phyloP scores from a whole-genome alignment of 2,888 invertebrate species.

The Diplazon laetatorius region DNA sequence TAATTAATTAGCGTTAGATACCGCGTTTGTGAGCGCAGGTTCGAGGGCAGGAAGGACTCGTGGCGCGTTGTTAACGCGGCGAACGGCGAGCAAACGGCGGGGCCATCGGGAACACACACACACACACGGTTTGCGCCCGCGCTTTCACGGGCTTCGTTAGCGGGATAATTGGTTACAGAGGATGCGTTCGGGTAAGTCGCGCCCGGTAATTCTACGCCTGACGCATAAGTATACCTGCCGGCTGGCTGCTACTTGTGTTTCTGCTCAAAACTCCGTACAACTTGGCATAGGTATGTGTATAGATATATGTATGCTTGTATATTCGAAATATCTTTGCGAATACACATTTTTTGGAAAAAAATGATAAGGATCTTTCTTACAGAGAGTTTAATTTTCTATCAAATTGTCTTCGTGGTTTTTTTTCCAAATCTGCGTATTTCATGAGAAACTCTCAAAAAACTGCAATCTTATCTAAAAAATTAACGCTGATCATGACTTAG shows the following conservation, averaged over 20 bases:
- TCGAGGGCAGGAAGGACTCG: conserved; percentile 63
- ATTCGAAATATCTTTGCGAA: too few species aligned
- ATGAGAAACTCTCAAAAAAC: too few species aligned
- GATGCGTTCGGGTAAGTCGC: conserved; percentile 80
- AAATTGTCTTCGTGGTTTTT: too few species aligned
- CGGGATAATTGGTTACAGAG: conserved; percentile 82
- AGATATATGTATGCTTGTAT: background rate
- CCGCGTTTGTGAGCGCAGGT: conserved; percentile 49
- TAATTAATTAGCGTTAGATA: conserved; percentile 79
- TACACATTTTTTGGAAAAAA: too few species aligned
- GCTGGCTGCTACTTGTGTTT: conserved; percentile 45
- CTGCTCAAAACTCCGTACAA: conserved; percentile 51
- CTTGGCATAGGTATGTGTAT: background rate
- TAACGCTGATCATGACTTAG: too few species aligned
- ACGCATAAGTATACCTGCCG: conserved; percentile 68
- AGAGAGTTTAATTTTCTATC: too few species aligned
- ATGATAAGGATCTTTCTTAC: too few species aligned
- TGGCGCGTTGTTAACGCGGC: conserved; percentile 24
- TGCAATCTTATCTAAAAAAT: too few species aligned
- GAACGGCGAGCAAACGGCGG: conserved; percentile 1
- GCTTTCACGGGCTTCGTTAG: conserved; percentile 79
- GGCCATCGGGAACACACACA: conserved; percentile 54
- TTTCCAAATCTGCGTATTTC: too few species aligned
- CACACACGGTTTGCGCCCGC: conserved; percentile 36
- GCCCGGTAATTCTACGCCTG: conserved; percentile 79